These are phyloP conservation scores for Xanthorhoe designata DNA, from an alignment of 2,888 invertebrate species.

Conservation along the genomic window DNA sequence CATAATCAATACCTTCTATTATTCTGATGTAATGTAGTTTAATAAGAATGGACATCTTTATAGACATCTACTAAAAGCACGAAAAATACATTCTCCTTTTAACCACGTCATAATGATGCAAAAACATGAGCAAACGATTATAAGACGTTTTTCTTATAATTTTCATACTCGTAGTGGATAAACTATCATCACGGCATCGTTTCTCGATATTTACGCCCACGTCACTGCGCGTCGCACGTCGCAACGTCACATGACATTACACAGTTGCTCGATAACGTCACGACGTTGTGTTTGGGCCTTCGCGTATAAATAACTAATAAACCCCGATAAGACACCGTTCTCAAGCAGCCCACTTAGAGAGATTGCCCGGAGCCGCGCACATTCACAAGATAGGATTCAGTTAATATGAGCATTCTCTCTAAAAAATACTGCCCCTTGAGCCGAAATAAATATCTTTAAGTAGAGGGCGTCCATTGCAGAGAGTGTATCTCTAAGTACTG, in stretches of 20 bases:
- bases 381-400: slow-evolving; percentile 64
- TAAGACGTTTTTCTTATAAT: not conserved
- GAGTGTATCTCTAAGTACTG: slow-evolving; percentile 44
- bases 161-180: not conserved
- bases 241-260: not conserved
- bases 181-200: not conserved
- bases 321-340: slow-evolving; percentile 68
- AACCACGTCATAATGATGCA: too few species aligned
- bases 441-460: slow-evolving; percentile 75
- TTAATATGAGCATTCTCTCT: slow-evolving; percentile 72
- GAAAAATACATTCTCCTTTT: too few species aligned
- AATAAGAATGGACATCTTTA: too few species aligned
- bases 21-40: too few species aligned
- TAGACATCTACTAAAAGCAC: too few species aligned
- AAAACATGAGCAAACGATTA: too few species aligned
- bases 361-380: slow-evolving; percentile 70
- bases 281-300: not conserved
- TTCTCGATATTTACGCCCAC: not conserved
- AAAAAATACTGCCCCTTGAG: slow-evolving; percentile 64
- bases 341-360: slow-evolving; percentile 75
- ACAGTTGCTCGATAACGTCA: not conserved
- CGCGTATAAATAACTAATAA: slow-evolving; percentile 78
- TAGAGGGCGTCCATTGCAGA: slow-evolving; percentile 54
- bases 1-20: too few species aligned
- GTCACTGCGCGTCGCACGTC: not conserved